Percentiles rank a stretch among this genome's conserved stretches.
Evolutionary conservation across 2,113 vertebrate species (phyloP).

Genomic region (Halcyon senegalensis): DNA sequence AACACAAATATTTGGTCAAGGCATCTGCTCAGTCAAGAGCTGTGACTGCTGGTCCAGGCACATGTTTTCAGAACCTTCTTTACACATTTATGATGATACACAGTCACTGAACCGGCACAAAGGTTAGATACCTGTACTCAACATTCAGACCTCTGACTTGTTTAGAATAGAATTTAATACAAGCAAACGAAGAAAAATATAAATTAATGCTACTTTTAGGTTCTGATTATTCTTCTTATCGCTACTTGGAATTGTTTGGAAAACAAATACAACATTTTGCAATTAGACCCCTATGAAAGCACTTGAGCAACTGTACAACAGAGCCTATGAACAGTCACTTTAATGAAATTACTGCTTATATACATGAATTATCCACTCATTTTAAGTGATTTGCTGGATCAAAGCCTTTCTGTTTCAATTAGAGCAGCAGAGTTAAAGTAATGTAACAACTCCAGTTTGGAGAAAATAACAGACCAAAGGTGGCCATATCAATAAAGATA

Average conservation of each 20-base stretch:
- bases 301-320: not conserved
- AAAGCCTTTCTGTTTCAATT: conserved; percentile 40
- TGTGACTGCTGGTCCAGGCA: not conserved
- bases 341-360: conserved; percentile 43
- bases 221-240: not conserved
- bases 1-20: conserved; percentile 30
- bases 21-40: not conserved
- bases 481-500: not conserved
- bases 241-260: not conserved
- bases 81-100: not conserved
- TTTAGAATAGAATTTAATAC: not conserved
- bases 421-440: not conserved
- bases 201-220: not conserved
- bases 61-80: not conserved
- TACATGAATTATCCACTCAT: conserved; percentile 47
- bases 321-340: conserved; percentile 14
- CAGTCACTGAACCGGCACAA: not conserved
- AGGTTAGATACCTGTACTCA: not conserved
- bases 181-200: not conserved
- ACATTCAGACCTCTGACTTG: not conserved
- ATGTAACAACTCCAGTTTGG: not conserved
- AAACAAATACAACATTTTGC: not conserved
- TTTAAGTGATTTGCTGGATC: conserved; percentile 36
- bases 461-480: not conserved
- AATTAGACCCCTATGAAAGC: not conserved